These are phyloP conservation scores for Muntiacus muntjak DNA, from an alignment of 2,113 vertebrate genomes.

Conservation along the genomic window DNA sequence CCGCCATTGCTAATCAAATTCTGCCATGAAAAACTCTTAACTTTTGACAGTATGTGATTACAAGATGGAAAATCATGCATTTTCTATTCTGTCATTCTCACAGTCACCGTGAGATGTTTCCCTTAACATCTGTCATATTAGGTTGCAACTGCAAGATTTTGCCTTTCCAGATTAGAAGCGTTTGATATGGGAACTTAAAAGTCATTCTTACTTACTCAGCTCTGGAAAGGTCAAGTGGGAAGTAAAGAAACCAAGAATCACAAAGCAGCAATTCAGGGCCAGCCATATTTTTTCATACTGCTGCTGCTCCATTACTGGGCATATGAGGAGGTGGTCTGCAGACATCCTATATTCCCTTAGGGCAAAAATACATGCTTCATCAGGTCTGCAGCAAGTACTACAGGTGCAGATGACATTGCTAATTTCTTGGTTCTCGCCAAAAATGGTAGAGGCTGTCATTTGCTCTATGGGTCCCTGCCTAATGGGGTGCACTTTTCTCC, in stretches of 20 bases:
- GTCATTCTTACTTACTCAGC: neutral
- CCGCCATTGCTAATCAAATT: neutral
- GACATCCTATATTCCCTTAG: neutral
- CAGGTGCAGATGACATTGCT: neutral
- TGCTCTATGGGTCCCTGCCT: neutral
- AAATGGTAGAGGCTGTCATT: neutral
- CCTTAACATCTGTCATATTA: neutral
- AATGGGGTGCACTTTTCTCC: neutral
- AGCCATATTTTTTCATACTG: neutral
- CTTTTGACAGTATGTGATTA: neutral
- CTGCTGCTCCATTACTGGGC: neutral
- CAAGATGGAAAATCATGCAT: neutral
- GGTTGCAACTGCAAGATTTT: neutral
- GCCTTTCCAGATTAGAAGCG: neutral
- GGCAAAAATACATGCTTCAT: neutral
- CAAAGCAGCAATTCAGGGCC: neutral
- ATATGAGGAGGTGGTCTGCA: neutral
- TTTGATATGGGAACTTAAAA: neutral
- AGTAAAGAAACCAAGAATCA: conserved; percentile 2
- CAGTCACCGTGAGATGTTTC: neutral
- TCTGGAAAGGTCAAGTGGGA: neutral
- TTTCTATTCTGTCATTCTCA: neutral
- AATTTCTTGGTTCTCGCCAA: neutral
- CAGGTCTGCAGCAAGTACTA: neutral
- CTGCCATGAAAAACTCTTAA: neutral